These are phyloP conservation scores for Mystacides longicornis DNA, from an alignment of 2,888 invertebrate species.

Conservation along the genomic window DNA sequence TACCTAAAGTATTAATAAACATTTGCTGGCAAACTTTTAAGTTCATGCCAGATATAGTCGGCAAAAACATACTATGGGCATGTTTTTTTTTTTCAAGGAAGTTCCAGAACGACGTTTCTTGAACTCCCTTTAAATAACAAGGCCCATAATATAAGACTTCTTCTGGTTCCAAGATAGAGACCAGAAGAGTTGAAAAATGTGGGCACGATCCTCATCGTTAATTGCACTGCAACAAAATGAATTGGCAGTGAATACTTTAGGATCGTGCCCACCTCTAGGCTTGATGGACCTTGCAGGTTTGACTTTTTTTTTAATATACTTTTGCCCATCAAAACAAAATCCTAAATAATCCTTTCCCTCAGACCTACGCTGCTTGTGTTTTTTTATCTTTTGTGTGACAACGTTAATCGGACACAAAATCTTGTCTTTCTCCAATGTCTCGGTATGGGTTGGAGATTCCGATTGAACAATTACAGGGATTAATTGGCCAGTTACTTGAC, in stretches of 20 bases:
- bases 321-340: neutral
- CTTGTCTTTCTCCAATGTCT: neutral
- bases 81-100: neutral
- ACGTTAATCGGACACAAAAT: neutral
- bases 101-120: neutral
- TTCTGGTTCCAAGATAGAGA: neutral
- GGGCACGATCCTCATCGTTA: conserved; percentile 2
- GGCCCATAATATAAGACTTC: neutral
- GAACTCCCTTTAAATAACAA: neutral
- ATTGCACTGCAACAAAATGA: neutral
- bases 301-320: neutral
- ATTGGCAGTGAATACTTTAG: neutral
- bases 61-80: neutral
- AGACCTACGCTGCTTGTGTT: neutral
- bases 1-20: conserved; percentile 1
- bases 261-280: neutral
- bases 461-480: neutral
- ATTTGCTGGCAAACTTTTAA: neutral
- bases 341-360: neutral
- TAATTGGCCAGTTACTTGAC: neutral
- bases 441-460: neutral
- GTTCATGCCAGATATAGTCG: neutral
- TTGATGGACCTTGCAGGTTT: conserved; percentile 1
- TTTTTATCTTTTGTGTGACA: neutral
- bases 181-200: neutral